phyloP scores from a whole-genome alignment of 2,797 vertebrate species.

The Xenentodon cancila region DNA sequence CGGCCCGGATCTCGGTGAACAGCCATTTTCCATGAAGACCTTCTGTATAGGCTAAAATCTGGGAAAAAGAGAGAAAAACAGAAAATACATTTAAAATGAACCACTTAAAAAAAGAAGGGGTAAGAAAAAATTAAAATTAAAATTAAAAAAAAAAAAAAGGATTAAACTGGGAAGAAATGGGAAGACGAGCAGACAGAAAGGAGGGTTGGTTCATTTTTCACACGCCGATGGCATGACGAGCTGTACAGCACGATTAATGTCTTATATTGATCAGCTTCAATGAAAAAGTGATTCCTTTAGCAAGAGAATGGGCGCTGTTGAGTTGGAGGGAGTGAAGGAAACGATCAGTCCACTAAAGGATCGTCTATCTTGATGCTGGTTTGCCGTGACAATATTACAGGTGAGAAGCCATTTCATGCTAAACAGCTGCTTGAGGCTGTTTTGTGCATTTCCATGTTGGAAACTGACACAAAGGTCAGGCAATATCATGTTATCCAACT shows the following conservation, averaged over 20 bases:
- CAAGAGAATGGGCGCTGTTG: constrained; percentile 75
- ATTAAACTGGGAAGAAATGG: neutral
- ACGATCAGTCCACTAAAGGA: constrained; percentile 79
- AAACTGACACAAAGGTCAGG: constrained; percentile 76
- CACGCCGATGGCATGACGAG: constrained; percentile 42
- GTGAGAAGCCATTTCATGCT: constrained; percentile 31
- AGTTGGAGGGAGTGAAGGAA: constrained; percentile 54
- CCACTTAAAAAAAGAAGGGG: neutral
- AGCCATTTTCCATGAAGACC: constrained; percentile 98
- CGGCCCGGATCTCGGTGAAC: constrained; percentile 92
- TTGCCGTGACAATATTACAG: constrained; percentile 8
- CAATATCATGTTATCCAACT: constrained; percentile 80
- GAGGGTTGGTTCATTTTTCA: constrained; percentile 77
- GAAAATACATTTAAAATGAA: neutral
- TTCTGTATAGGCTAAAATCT: constrained; percentile 95
- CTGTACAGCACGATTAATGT: constrained; percentile 80
- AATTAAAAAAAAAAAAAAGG: neutral
- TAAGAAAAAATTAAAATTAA: constrained; percentile 8
- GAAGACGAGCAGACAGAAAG: constrained; percentile 24
- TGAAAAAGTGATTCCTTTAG: constrained; percentile 84
- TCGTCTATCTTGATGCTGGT: constrained; percentile 65
- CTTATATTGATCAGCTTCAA: constrained; percentile 84
- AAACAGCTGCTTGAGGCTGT: constrained; percentile 52
- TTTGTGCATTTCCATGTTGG: constrained; percentile 70
- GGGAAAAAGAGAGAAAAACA: neutral